Evolutionary conservation across 2,113 vertebrate species (phyloP).

Genomic region (Cryptomyrus ogoouensis): DNA sequence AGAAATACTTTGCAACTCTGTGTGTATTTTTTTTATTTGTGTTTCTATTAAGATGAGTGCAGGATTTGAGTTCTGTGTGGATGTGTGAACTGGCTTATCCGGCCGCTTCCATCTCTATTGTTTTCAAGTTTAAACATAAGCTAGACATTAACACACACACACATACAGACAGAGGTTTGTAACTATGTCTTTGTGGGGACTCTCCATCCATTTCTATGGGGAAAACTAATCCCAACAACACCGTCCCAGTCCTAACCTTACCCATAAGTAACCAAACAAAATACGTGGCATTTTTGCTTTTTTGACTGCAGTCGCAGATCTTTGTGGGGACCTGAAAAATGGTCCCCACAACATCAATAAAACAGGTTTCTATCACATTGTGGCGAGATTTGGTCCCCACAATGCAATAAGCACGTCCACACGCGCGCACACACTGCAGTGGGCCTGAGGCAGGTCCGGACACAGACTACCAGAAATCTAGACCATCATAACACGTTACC

Average conservation of each 20-base stretch:
- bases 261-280: background rate
- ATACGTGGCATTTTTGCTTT: background rate
- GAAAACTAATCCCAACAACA: background rate
- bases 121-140: background rate
- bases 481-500: background rate
- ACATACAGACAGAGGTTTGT: background rate
- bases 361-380: background rate
- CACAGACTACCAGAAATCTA: background rate
- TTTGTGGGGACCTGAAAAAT: background rate
- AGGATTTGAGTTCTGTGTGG: background rate
- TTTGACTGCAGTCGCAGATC: background rate
- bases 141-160: background rate
- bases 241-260: background rate
- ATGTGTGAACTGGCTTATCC: background rate
- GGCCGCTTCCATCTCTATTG: background rate
- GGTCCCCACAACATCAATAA: background rate
- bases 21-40: background rate
- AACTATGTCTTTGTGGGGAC: background rate
- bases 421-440: background rate
- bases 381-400: background rate
- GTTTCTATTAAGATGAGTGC: background rate
- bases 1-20: background rate
- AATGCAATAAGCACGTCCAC: background rate
- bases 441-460: background rate
- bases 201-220: background rate